phyloP scores from a whole-genome alignment of 2,888 invertebrate genomes.

The Alloscopus bannaensis region DNA sequence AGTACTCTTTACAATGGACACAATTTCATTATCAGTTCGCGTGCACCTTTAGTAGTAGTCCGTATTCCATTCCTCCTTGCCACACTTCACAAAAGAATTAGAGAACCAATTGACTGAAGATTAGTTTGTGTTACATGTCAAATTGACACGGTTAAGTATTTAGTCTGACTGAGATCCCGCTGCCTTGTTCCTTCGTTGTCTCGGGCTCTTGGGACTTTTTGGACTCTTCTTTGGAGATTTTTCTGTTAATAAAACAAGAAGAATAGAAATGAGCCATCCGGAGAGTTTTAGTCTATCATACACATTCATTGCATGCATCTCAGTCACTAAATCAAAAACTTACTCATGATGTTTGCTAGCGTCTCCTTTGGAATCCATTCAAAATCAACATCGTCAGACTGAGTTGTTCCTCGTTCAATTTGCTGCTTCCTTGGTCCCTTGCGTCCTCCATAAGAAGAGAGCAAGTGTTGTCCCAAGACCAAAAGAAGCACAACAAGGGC shows the following conservation, averaged over 20 bases:
- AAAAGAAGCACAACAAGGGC: conserved; percentile 91
- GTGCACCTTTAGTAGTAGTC: conserved; percentile 37
- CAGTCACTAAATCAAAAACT: conserved; percentile 77
- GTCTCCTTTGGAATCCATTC: conserved; percentile 98
- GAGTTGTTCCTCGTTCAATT: conserved; percentile 93
- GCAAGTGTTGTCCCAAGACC: conserved; percentile 91
- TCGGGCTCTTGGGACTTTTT: conserved; percentile 71
- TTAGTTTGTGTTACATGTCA: conserved; percentile 4
- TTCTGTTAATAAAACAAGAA: conserved; percentile 78
- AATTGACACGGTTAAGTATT: conserved; percentile 40
- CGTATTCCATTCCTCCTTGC: conserved; percentile 1
- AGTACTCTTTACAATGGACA: no score
- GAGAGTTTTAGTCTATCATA: no score
- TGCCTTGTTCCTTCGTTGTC: conserved; percentile 61
- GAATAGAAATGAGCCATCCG: no score
- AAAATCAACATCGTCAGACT: conserved; percentile 94
- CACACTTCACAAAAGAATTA: background rate
- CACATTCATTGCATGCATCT: no score
- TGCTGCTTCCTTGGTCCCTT: conserved; percentile 77
- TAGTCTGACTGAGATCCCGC: conserved; percentile 57
- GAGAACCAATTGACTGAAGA: conserved; percentile 3
- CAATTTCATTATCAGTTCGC: background rate
- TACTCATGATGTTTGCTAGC: conserved; percentile 85
- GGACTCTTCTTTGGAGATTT: conserved; percentile 77
- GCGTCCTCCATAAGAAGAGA: conserved; percentile 87